These are phyloP conservation scores for Mesocricetus auratus DNA, from an alignment of 2,113 vertebrate genomes.

Conservation along the genomic window DNA sequence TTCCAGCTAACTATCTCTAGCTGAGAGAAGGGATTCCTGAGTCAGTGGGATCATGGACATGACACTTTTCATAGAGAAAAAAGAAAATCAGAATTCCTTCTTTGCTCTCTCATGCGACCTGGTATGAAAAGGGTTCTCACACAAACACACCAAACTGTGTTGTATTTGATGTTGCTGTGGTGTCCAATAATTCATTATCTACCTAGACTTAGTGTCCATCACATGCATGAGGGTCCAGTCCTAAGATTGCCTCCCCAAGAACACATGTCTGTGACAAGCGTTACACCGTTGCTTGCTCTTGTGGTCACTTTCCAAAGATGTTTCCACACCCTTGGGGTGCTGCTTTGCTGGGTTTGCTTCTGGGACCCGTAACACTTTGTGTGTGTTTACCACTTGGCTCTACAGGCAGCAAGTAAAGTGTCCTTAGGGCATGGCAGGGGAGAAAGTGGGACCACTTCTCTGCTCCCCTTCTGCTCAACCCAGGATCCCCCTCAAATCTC, in stretches of 20 bases:
- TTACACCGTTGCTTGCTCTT: not conserved
- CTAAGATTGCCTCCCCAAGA: not conserved
- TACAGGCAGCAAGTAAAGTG: not conserved
- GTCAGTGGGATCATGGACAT: not conserved
- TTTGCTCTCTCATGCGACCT: not conserved
- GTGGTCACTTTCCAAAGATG: not conserved
- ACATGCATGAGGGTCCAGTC: not conserved
- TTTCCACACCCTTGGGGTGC: not conserved
- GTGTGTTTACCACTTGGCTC: not conserved
- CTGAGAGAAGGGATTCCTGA: not conserved
- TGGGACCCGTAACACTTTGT: not conserved
- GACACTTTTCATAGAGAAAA: not conserved
- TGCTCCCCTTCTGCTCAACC: not conserved
- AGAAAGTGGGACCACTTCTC: rapidly evolving
- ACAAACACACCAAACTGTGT: not conserved
- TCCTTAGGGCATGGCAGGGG: rapidly evolving
- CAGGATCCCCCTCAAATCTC: too few species aligned
- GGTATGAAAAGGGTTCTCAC: too few species aligned
- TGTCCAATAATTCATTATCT: not conserved
- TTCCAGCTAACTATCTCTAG: not conserved
- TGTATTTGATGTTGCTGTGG: not conserved
- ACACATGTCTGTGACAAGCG: not conserved
- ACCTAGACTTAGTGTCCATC: not conserved
- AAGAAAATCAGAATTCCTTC: not conserved
- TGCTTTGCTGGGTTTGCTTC: not conserved